Percentiles rank a stretch among this genome's conserved stretches.
Conservation (phyloP, 2,888 invertebrate species). For the Perdita meconis region DNA sequence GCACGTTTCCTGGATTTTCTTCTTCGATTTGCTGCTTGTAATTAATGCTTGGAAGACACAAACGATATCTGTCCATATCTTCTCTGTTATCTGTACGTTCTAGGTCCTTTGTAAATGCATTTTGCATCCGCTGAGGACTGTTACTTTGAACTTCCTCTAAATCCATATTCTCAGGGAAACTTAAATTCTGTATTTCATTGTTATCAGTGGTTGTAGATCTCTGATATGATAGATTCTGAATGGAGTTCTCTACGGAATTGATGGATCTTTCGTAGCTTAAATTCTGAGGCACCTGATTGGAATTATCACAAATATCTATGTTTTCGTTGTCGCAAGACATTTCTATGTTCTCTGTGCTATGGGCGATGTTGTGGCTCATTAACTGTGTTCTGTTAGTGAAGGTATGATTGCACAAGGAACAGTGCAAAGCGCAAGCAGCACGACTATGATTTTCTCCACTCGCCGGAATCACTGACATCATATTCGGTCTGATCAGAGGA, state of each 20-base stretch:
- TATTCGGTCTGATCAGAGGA: slow-evolving; percentile 56
- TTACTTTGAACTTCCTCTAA: slow-evolving; percentile 56
- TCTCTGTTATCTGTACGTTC: slow-evolving; percentile 43
- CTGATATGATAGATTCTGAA: slow-evolving; percentile 74
- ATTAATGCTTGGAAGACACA: slow-evolving; percentile 38
- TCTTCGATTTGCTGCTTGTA: slow-evolving; percentile 52
- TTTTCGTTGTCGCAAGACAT: slow-evolving; percentile 77
- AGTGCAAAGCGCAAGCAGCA: slow-evolving; percentile 79
- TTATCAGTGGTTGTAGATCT: slow-evolving; percentile 57
- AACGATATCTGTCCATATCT: slow-evolving; percentile 48
- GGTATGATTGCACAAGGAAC: slow-evolving; percentile 79
- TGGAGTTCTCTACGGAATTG: slow-evolving; percentile 68
- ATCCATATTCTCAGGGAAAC: slow-evolving; percentile 68
- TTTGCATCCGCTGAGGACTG: slow-evolving; percentile 55
- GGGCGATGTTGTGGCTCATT: slow-evolving; percentile 76
- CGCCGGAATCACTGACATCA: slow-evolving; percentile 57
- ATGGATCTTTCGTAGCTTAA: slow-evolving; percentile 70
- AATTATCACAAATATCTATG: slow-evolving; percentile 76
- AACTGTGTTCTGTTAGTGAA: slow-evolving; percentile 77
- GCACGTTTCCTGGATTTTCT: slow-evolving; percentile 13
- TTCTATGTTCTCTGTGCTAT: slow-evolving; percentile 74
- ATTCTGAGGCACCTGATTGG: slow-evolving; percentile 73
- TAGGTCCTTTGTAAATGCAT: slow-evolving; percentile 50
- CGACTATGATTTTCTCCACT: slow-evolving; percentile 67
- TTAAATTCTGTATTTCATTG: slow-evolving; percentile 68